Evolutionary conservation across 2,888 invertebrate species (phyloP), one percentile per base, ranked within the genome.

Genomic region (Agonopterix heracliana): DNA sequence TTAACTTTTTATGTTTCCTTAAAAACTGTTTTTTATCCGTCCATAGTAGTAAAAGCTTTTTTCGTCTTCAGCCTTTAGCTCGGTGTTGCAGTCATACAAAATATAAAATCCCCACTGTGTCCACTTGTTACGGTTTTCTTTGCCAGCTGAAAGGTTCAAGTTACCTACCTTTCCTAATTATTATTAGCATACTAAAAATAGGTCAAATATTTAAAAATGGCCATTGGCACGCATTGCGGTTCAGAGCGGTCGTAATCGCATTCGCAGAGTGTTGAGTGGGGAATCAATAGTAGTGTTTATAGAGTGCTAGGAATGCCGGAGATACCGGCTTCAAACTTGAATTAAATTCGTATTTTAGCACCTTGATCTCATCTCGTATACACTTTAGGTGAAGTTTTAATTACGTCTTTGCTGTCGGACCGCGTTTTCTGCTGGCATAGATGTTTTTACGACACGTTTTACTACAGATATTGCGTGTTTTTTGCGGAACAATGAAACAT

Each of bases 131-230:
- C 56, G 60, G 65, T 69, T 73, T 74, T 68, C 66, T 71, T 68
- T 64, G 66, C 69, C 72, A 75, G 75, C 70, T 75, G 77, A 77
- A 74, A 77, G 85, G 83, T 81, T 86, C 86, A 83, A 81, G 81
- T 86, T 88, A 87, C 77, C 71, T 72, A 76, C 83, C 81, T 84
- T 84, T 85, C 71, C 73, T 78, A 77, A 85, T 84, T 88, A 88
- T 87, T 86, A 85, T 83, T 86, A 87, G 87, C 78, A 61, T 70
- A 68, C 84, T 86, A 88, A 81, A 87, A 86, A 87, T 88, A 88
- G 83, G 79, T 77, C 78, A 82, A 78, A 87, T 79, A 82, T 86
- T 82, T 83, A 82, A 84, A 84, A 84, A 80, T 78, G 74, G 70
- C 64, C 65, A 76, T 76, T 83, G 83, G 81, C 83, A 78, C 80